Base-by-base conservation (phyloP, 2,888 invertebrate genomes). In the Plebejus argus region DNA sequence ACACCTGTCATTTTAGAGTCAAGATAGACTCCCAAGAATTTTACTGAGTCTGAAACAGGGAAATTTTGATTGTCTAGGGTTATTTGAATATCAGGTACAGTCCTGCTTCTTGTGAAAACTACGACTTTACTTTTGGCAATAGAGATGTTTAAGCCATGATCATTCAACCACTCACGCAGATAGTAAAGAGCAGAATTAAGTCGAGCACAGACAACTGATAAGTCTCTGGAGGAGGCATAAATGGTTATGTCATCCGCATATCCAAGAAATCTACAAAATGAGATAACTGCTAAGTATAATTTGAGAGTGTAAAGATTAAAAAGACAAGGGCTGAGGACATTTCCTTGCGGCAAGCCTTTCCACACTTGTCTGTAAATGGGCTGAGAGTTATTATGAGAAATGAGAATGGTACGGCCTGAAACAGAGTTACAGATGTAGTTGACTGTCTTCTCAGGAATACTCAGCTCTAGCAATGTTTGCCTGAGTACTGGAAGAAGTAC, bases 171-270 rank as follows among this genome's bases (percentile, higher is more conserved):
- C 49, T 78, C 53, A 12, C 18, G 45, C 20, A 76, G 23, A 76
- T 76, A 56, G 7, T 23, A 23, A 1, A 76, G 20, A 70, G 76
- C 70, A 61, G 72, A n/a, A 28, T 74, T 72, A 33, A 77, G 12
- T 10, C n/a, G 72, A 15, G 20, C n/a, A 58, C 12, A 77, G 33
- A 35, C 35, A 35, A 4, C 35, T 35, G 15, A 76, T 0, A 7
- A 2, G 35, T 82, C 81, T 0, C 80, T 15, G 10, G 56, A 71
- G 15, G 81, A 49, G n/a, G n/a, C n/a, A n/a, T n/a, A n/a, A n/a
- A n/a, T n/a, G n/a, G n/a, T n/a, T n/a, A n/a, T n/a, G n/a, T n/a
- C 81, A 71, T 81, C 82, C 0, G 81, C 83, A 58, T 81, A 82
- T 58, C 82, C 81, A 5, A 83, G 58, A n/a, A 81, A 66, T 0